Conservation (phyloP, 2,888 invertebrate species). For the Polydrusus pterygomalis region DNA sequence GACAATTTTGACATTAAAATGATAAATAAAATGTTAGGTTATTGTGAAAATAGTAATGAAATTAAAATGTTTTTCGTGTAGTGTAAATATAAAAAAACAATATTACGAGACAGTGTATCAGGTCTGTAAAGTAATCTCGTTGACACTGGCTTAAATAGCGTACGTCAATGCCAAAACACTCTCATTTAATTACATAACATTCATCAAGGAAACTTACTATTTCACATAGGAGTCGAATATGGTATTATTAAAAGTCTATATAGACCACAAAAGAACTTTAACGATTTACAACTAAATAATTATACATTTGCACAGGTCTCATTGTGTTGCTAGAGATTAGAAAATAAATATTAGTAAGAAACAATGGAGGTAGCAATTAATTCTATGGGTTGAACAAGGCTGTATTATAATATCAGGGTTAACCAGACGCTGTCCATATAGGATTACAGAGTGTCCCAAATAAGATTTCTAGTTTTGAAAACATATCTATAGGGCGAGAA, state of each 20-base stretch:
- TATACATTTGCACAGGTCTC: constrained; percentile 36
- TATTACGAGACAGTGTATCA: too few relatives aligned
- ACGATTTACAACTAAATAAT: constrained; percentile 34
- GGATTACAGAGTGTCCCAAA: too few relatives aligned
- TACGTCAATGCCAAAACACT: background rate
- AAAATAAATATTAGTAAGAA: constrained; percentile 6
- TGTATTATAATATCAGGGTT: too few relatives aligned
- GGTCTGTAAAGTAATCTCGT: too few relatives aligned
- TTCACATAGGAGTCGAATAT: constrained; percentile 45
- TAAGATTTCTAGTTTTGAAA: background rate
- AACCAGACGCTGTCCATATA: too few relatives aligned
- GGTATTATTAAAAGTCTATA: constrained; percentile 42
- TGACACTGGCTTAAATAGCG: too few relatives aligned
- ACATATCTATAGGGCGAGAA: too few relatives aligned
- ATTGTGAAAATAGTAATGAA: too few relatives aligned
- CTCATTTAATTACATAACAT: constrained; percentile 27
- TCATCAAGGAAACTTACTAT: constrained; percentile 21
- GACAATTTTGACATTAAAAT: too few relatives aligned
- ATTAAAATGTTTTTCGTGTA: too few relatives aligned
- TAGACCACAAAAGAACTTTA: constrained; percentile 41
- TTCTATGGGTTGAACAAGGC: constrained; percentile 15
- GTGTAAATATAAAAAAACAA: too few relatives aligned
- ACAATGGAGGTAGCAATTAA: constrained; percentile 38
- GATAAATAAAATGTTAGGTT: too few relatives aligned
- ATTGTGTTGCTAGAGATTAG: constrained; percentile 14